phyloP scores from a whole-genome alignment of 2,113 vertebrate genomes.

The Peromyscus polionotus region DNA sequence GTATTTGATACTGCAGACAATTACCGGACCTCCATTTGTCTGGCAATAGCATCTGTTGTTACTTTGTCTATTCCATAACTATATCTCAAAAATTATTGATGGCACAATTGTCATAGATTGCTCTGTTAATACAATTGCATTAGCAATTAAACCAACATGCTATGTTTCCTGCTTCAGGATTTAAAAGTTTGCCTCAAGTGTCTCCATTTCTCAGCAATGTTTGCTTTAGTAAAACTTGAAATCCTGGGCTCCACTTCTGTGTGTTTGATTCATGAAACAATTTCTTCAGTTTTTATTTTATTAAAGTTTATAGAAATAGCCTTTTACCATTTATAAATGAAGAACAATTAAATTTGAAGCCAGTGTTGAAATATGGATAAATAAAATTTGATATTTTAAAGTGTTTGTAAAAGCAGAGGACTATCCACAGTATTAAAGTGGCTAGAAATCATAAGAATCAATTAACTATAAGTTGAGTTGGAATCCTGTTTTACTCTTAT shows the following conservation, averaged over 20 bases:
- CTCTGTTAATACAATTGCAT: conserved; percentile 81
- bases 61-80: conserved; percentile 69
- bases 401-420: not conserved
- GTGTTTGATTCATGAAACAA: not conserved
- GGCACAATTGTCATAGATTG: conserved; percentile 79
- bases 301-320: not conserved
- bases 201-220: conserved; percentile 60
- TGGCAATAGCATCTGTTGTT: conserved; percentile 68
- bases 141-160: conserved; percentile 82
- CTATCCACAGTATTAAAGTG: not conserved
- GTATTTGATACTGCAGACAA: conserved; percentile 87
- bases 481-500: not conserved
- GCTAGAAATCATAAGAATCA: not conserved
- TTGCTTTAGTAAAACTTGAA: conserved; percentile 65
- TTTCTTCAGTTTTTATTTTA: not conserved
- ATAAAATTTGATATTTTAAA: not conserved
- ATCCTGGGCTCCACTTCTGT: not conserved
- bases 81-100: conserved; percentile 87
- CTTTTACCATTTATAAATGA: not conserved
- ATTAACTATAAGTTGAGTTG: not conserved
- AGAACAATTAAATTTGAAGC: not conserved
- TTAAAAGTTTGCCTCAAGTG: conserved; percentile 26
- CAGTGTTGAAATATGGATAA: not conserved
- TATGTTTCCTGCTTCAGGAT: conserved; percentile 76
- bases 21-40: conserved; percentile 84